Percentiles rank a stretch among this genome's conserved stretches.
Evolutionary conservation across 1,140 invertebrate species (phyloP).

Genomic region (Medauroidea extradentata): DNA sequence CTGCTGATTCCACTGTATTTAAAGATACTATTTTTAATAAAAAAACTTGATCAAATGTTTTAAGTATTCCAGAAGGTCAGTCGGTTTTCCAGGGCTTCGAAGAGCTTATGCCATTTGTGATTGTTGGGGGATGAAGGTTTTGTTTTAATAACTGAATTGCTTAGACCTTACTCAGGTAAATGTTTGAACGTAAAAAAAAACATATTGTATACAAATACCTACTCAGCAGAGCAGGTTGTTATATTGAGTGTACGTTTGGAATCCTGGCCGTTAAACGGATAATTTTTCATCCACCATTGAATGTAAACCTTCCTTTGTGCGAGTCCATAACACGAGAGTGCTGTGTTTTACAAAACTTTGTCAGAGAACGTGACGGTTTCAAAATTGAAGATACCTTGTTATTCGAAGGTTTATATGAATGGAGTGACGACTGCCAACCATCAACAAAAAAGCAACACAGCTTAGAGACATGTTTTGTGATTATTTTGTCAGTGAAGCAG

Average conservation of each 20-base stretch:
- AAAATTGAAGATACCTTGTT: constrained; percentile 9
- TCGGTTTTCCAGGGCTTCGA: neutral
- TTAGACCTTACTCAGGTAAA: constrained; percentile 40
- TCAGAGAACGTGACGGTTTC: constrained; percentile 14
- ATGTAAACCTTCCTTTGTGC: constrained; percentile 30
- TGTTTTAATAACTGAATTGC: constrained; percentile 27
- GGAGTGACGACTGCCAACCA: neutral
- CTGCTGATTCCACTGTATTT: constrained; percentile 39
- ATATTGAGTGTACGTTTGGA: constrained; percentile 44
- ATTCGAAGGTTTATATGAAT: constrained; percentile 5
- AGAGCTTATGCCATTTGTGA: constrained; percentile 33
- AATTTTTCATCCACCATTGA: constrained; percentile 36
- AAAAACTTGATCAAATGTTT: neutral
- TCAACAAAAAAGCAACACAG: neutral
- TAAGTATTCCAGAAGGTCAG: constrained; percentile 23
- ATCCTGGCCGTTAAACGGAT: constrained; percentile 41
- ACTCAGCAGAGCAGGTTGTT: constrained; percentile 38
- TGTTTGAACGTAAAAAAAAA: constrained; percentile 26
- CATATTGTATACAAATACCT: constrained; percentile 40
- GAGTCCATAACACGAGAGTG: constrained; percentile 30
- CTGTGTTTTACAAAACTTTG: constrained; percentile 32
- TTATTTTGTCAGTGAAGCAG: constrained; percentile 15
- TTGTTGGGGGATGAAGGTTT: constrained; percentile 47
- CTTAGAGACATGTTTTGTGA: constrained; percentile 10
- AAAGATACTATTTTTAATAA: constrained; percentile 16